These are phyloP conservation scores for Pseudomyrmex pallidus DNA, from an alignment of 1,140 invertebrate genomes.

Conservation along the genomic window DNA sequence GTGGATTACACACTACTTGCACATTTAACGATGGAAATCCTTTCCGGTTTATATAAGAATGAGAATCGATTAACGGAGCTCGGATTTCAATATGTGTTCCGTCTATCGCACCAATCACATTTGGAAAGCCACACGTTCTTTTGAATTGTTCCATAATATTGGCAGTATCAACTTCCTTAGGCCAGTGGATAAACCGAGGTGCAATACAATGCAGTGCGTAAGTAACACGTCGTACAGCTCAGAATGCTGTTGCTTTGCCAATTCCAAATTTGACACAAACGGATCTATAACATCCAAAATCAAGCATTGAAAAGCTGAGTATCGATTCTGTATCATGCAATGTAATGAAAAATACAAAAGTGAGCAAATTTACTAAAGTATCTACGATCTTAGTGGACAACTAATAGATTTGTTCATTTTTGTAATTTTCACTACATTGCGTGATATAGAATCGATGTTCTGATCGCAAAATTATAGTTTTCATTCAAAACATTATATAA, in stretches of 20 bases:
- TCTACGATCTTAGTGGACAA: no score
- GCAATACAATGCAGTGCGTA: constrained; percentile 22
- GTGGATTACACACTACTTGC: neutral
- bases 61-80: neutral
- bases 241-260: constrained; percentile 38
- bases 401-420: no score
- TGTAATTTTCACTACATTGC: no score
- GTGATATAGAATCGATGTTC: no score
- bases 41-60: neutral
- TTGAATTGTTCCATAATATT: constrained; percentile 25
- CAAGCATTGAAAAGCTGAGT: neutral
- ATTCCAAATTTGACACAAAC: constrained; percentile 30
- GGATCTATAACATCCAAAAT: neutral
- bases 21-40: neutral
- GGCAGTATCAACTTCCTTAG: neutral
- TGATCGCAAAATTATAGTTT: no score
- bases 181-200: constrained; percentile 42
- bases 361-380: no score
- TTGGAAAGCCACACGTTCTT: constrained; percentile 13
- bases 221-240: constrained; percentile 32
- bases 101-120: no score
- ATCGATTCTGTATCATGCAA: no score
- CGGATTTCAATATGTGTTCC: constrained; percentile 10
- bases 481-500: no score
- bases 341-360: no score